Percentiles rank a stretch among this genome's conserved stretches.
Evolutionary conservation across 1,140 invertebrate genomes (phyloP).

Genomic region (Trichonephila inaurata): DNA sequence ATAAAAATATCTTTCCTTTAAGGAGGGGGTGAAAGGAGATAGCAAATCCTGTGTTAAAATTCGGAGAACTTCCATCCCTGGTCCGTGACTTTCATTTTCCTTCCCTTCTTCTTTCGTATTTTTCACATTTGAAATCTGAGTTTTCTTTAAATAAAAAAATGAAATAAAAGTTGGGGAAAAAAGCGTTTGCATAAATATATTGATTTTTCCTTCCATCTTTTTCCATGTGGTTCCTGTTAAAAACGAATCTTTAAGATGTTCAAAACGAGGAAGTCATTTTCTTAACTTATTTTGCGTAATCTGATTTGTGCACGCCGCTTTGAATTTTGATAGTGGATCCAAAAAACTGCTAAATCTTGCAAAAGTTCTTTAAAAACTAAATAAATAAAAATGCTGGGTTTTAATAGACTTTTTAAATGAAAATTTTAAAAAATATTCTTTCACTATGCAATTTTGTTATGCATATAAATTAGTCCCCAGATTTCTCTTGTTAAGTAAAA

Average conservation of each 20-base stretch:
- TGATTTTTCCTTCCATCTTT: constrained; percentile 49
- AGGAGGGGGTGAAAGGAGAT: not conserved
- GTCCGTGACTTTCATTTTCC: constrained; percentile 46
- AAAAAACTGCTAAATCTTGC: constrained; percentile 23
- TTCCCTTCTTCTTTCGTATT: constrained; percentile 27
- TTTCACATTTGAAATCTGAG: constrained; percentile 42
- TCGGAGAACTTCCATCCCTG: constrained; percentile 19
- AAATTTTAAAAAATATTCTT: not conserved
- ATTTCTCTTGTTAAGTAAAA: too few relatives aligned
- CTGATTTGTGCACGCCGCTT: constrained; percentile 23
- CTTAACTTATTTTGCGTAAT: constrained; percentile 61
- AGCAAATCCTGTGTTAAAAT: constrained; percentile 39
- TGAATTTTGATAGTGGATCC: constrained; percentile 30
- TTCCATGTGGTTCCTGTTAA: constrained; percentile 46
- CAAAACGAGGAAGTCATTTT: constrained; percentile 52
- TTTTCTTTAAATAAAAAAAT: constrained; percentile 28
- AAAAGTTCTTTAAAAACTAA: not conserved
- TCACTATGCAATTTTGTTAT: not conserved
- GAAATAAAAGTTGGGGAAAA: constrained; percentile 9
- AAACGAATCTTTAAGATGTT: constrained; percentile 16
- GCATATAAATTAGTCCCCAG: too few relatives aligned
- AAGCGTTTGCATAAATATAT: constrained; percentile 56
- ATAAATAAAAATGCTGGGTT: too few relatives aligned
- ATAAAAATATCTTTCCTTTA: constrained; percentile 11
- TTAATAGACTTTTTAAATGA: not conserved